Conservation (phyloP, 2,797 vertebrate species). For the Taenioides sp. region DNA sequence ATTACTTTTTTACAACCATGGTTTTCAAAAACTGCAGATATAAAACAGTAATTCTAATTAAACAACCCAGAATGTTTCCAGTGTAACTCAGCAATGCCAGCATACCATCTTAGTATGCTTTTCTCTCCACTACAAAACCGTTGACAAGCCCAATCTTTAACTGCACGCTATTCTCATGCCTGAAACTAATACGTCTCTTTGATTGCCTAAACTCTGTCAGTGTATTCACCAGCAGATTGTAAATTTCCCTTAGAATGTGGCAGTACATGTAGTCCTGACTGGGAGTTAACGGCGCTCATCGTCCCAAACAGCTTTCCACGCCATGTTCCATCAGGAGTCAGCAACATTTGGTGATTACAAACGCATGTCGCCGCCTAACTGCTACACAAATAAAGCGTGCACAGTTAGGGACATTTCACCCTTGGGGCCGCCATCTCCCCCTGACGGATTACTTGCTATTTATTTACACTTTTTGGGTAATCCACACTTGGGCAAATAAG, state of each 20-base stretch:
- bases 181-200: neutral
- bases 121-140: neutral
- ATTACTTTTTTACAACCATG: neutral
- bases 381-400: slow-evolving; percentile 41
- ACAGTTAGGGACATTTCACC: slow-evolving; percentile 39
- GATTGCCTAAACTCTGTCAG: neutral
- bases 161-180: neutral
- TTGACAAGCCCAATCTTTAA: neutral
- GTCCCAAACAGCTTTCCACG: slow-evolving; percentile 37
- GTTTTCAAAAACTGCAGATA: too few species aligned
- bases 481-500: slow-evolving; percentile 46
- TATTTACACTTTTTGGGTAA: slow-evolving; percentile 40
- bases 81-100: neutral
- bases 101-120: neutral
- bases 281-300: slow-evolving; percentile 22
- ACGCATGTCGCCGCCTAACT: slow-evolving; percentile 46
- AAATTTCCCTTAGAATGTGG: neutral
- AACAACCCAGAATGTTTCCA: neutral
- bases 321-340: slow-evolving; percentile 34
- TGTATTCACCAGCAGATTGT: neutral
- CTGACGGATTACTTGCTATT: slow-evolving; percentile 45
- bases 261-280: slow-evolving; percentile 4
- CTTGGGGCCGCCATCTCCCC: slow-evolving; percentile 25
- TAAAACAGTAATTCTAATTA: neutral
- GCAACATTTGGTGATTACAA: slow-evolving; percentile 55